Conservation (phyloP, 2,888 invertebrate species). For the Iphiclides podalirius region DNA sequence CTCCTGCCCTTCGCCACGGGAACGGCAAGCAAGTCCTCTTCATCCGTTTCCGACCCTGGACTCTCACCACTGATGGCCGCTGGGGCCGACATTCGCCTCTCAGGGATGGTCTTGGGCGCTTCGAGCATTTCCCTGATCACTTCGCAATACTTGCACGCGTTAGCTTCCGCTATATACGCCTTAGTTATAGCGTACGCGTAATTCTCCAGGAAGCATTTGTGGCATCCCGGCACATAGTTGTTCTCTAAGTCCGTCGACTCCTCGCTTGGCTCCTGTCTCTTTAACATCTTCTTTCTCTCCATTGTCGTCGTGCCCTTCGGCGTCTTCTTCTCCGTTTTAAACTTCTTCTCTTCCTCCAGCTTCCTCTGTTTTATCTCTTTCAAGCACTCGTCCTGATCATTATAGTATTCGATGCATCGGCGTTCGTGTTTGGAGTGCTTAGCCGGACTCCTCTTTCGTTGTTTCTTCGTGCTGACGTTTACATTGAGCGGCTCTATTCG, state of each 20-base stretch:
- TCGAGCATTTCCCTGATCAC: conserved; percentile 72
- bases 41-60: conserved; percentile 66
- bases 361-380: conserved; percentile 70
- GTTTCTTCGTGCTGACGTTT: conserved; percentile 54
- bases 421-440: conserved; percentile 63
- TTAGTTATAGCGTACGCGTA: conserved; percentile 71
- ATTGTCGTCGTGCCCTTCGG: conserved; percentile 55
- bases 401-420: conserved; percentile 80
- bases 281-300: conserved; percentile 55
- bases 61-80: conserved; percentile 73
- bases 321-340: conserved; percentile 59
- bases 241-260: conserved; percentile 67
- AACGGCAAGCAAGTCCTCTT: conserved; percentile 68
- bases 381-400: conserved; percentile 82
- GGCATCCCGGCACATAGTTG: conserved; percentile 63
- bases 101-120: conserved; percentile 56
- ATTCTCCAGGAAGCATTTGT: conserved; percentile 74
- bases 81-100: conserved; percentile 78
- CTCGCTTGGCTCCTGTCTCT: conserved; percentile 61
- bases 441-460: conserved; percentile 60
- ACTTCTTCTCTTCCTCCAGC: conserved; percentile 59
- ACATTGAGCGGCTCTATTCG: conserved; percentile 69
- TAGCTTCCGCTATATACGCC: conserved; percentile 66
- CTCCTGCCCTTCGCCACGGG: conserved; percentile 69
- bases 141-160: conserved; percentile 72